Base-by-base conservation (phyloP, 2,113 vertebrate species). In the Dromaius novaehollandiae region DNA sequence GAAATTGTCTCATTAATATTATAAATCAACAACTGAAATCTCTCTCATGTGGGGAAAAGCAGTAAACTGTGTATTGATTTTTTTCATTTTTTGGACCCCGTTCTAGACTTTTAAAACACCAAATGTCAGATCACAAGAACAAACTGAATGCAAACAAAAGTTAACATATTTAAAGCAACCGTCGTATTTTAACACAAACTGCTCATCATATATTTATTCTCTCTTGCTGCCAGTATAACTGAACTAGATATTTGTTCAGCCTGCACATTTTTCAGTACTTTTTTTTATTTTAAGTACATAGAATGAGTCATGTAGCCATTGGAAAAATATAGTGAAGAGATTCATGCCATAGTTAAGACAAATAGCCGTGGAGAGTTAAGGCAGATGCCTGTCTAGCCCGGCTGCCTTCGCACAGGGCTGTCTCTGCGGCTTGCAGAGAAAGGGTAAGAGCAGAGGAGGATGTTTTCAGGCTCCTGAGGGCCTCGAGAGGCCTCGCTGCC, bases 1-100 rank as follows among this genome's bases (percentile, higher is more conserved):
- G 30, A 81, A 90, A 77, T 60, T 71, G 16, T 50, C 55, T 88
- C 66, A 85, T 86, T 95, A 89, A 36, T 55, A 48, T 91, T 84
- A 83, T 81, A 58, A 91, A 93, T 93, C 82, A 69, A 69, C 53
- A 88, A 51, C 46, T n/a, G 25, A 90, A 96, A 94, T 91, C 11
- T 50, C 5, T 80, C 13, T 90, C 34, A 81, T 55, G 28, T 1
- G 6, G 21, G 4, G 40, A 84, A 95, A 95, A 73, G 14, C 42
- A 30, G n/a, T 22, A 96, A 96, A 94, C 7, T 6, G 20, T 1
- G 0, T 73, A 55, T 53, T 51, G 48, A 85, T 53, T 84, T 68
- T 15, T 76, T 60, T 82, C 11, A 42, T 93, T 90, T 76, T 81
- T 66, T 20, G 77, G 11, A 51, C 18, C 19, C 25, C 65, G 11